Conservation (phyloP, 2,888 invertebrate species). For the Notocelia uddmanniana region DNA sequence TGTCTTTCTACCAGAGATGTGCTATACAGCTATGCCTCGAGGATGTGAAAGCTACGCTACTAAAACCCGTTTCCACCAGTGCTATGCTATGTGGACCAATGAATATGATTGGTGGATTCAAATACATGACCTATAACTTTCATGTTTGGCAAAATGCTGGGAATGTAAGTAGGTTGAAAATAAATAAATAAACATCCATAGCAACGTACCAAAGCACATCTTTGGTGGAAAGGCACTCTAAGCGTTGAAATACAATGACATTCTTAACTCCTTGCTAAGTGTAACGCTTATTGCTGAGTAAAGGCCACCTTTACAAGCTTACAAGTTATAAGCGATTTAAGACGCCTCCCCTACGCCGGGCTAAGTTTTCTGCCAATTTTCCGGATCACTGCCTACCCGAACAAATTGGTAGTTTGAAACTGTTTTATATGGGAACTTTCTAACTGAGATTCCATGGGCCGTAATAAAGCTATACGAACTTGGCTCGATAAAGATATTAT, state of each 20-base stretch:
- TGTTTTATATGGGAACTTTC: slow-evolving; percentile 57
- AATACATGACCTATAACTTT: too few species aligned
- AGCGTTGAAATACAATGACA: not conserved
- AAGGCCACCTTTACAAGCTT: not conserved
- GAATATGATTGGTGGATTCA: too few species aligned
- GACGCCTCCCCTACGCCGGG: slow-evolving; percentile 18
- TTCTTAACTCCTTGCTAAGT: not conserved
- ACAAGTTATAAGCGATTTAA: slow-evolving; percentile 24
- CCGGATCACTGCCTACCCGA: slow-evolving; percentile 53
- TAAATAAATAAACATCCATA: too few species aligned
- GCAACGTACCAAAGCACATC: too few species aligned
- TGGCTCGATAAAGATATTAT: slow-evolving; percentile 35
- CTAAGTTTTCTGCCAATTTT: slow-evolving; percentile 58
- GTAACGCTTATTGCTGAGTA: slow-evolving; percentile 1
- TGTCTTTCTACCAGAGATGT: too few species aligned
- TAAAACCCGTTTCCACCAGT: too few species aligned
- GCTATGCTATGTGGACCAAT: too few species aligned
- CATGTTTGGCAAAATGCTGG: too few species aligned
- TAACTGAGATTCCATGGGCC: slow-evolving; percentile 39
- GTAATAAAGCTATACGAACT: slow-evolving; percentile 39
- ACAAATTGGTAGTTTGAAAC: slow-evolving; percentile 53
- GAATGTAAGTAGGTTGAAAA: too few species aligned
- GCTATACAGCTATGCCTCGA: too few species aligned
- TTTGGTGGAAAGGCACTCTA: not conserved
- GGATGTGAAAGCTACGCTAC: too few species aligned